Conservation (phyloP, 2,113 vertebrate genomes). For the human (Homo sapiens) region GRCh38 chr18:24427501-24428000, state of each 20-base stretch:
- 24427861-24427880: background rate
- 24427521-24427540: background rate
- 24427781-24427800: background rate
- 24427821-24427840: background rate
- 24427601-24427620: background rate
- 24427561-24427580: background rate
- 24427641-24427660: background rate
- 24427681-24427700: background rate
- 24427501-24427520: background rate
- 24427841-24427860: background rate
- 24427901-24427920: conserved; percentile 81
- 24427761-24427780: background rate
- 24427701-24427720: background rate
- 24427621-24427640: background rate
- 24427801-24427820: background rate
- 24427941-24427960: conserved; percentile 96
- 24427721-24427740: background rate
- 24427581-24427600: background rate
- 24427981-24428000: conserved; percentile 96
- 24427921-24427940: conserved; percentile 98
- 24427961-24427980: conserved; percentile 97
- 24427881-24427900: background rate
- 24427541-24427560: too few relatives aligned
- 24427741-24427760: background rate
- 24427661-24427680: background rate